phyloP scores from a whole-genome alignment of 2,888 invertebrate species.

The Amorpha juglandis region DNA sequence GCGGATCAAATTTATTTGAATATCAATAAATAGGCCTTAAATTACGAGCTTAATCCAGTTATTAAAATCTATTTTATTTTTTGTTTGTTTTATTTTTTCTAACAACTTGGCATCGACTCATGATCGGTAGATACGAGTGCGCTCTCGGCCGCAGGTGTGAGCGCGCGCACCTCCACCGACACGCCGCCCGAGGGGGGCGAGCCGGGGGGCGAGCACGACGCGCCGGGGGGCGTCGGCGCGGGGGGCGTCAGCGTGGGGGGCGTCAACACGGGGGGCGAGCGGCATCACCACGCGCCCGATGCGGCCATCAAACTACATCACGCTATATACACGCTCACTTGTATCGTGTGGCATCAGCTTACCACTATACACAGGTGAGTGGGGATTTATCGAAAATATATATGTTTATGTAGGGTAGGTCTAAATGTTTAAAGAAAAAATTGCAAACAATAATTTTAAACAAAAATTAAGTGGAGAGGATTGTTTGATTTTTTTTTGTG shows the following conservation, averaged over 20 bases:
- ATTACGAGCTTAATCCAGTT: too few species aligned
- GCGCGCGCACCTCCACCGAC: slow-evolving; percentile 66
- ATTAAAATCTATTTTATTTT: too few species aligned
- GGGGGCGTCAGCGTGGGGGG: slow-evolving; percentile 30
- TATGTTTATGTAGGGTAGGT: too few species aligned
- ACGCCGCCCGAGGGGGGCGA: slow-evolving; percentile 51
- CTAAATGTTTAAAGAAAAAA: too few species aligned
- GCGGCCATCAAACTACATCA: slow-evolving; percentile 93
- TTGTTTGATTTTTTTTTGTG: too few species aligned
- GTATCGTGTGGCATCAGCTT: slow-evolving; percentile 94
- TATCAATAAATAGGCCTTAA: too few species aligned
- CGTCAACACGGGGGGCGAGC: slow-evolving; percentile 28
- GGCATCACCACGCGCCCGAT: slow-evolving; percentile 57
- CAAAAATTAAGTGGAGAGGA: too few species aligned
- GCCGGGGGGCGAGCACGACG: slow-evolving; percentile 28
- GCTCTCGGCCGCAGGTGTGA: slow-evolving; percentile 46
- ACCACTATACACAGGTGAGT: slow-evolving; percentile 91
- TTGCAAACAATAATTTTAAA: too few species aligned
- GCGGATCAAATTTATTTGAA: too few species aligned
- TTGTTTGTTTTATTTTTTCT: too few species aligned
- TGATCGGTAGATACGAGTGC: slow-evolving; percentile 9
- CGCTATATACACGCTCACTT: slow-evolving; percentile 93
- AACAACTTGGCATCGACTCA: background rate
- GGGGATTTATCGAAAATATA: background rate
- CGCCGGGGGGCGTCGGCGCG: slow-evolving; percentile 26